phyloP scores from a whole-genome alignment of 1,140 invertebrate species.

The Bradysia coprophila region DNA sequence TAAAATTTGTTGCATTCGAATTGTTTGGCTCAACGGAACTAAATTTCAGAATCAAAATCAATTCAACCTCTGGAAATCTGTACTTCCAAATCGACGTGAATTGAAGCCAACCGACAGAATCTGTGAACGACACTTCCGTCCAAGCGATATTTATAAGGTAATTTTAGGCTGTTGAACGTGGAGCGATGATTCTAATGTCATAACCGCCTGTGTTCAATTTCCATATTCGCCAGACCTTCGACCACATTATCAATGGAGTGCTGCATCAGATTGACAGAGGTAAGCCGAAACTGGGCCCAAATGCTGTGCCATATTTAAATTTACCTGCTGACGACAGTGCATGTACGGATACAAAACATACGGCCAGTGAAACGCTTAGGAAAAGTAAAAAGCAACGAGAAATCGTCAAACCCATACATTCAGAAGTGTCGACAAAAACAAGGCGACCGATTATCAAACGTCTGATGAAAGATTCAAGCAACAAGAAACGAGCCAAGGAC shows the following conservation, averaged over 20 bases:
- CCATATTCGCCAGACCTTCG: no score
- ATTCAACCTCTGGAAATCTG: slow-evolving; percentile 5
- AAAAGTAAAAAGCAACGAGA: not conserved
- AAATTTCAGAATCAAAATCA: slow-evolving; percentile 3
- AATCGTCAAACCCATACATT: not conserved
- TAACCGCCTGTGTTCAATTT: no score
- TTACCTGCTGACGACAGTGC: no score
- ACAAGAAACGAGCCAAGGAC: no score
- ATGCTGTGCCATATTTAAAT: slow-evolving; percentile 6
- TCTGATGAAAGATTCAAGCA: no score
- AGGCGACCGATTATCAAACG: no score
- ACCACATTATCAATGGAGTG: slow-evolving; percentile 7
- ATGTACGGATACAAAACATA: no score
- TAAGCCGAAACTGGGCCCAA: slow-evolving; percentile 5
- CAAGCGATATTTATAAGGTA: slow-evolving; percentile 4
- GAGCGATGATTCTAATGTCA: no score
- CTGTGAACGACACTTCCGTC: slow-evolving; percentile 7
- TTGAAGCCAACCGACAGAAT: slow-evolving; percentile 5
- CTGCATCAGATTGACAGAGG: slow-evolving; percentile 5
- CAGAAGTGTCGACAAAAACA: no score
- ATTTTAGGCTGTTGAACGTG: no score
- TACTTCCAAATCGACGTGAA: slow-evolving; percentile 4
- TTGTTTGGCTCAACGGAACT: not conserved
- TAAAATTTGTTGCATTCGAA: not conserved
- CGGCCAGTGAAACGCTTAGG: no score